Percentiles rank a stretch among this genome's conserved stretches.
Conservation (phyloP, 1,140 invertebrate genomes). For the Drosophila ananassae region DNA sequence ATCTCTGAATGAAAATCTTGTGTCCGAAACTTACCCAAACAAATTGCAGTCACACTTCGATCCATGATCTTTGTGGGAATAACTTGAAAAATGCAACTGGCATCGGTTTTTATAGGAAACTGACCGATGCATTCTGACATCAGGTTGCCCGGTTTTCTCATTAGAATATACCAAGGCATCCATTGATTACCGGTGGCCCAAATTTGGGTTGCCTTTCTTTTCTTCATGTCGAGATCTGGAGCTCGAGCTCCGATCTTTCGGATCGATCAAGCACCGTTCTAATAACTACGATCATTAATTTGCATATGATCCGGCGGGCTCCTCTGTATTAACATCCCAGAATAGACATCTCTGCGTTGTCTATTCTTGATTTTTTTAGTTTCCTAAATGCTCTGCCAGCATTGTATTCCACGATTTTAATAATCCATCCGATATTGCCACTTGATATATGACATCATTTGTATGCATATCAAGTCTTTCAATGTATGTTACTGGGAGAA, state of each 20-base stretch:
- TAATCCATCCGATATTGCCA: conserved; percentile 27
- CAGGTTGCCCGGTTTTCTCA: conserved; percentile 61
- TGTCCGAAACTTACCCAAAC: conserved; percentile 19
- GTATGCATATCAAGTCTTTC: conserved; percentile 15
- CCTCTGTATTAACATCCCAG: conserved; percentile 19
- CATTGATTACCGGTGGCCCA: conserved; percentile 31
- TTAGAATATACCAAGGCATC: conserved; percentile 62
- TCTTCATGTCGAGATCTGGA: conserved; percentile 13
- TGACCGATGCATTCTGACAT: conserved; percentile 43
- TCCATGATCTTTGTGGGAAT: conserved; percentile 35
- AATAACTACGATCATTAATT: conserved; percentile 44
- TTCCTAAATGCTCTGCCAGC: conserved; percentile 20
- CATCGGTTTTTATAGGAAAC: conserved; percentile 47
- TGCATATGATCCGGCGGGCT: conserved; percentile 27
- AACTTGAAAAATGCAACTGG: conserved; percentile 30
- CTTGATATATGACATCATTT: conserved; percentile 69
- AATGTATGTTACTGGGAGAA: conserved; percentile 4
- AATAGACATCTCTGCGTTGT: not conserved
- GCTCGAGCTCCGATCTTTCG: conserved; percentile 26
- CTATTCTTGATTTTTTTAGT: conserved; percentile 14
- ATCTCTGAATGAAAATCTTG: no score
- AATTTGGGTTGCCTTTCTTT: conserved; percentile 41
- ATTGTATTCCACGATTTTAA: conserved; percentile 27
- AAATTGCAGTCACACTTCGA: conserved; percentile 24
- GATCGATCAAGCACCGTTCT: conserved; percentile 40